These are phyloP conservation scores for Thripadectes ignobilis DNA, from an alignment of 2,797 vertebrate species.

Conservation along the genomic window DNA sequence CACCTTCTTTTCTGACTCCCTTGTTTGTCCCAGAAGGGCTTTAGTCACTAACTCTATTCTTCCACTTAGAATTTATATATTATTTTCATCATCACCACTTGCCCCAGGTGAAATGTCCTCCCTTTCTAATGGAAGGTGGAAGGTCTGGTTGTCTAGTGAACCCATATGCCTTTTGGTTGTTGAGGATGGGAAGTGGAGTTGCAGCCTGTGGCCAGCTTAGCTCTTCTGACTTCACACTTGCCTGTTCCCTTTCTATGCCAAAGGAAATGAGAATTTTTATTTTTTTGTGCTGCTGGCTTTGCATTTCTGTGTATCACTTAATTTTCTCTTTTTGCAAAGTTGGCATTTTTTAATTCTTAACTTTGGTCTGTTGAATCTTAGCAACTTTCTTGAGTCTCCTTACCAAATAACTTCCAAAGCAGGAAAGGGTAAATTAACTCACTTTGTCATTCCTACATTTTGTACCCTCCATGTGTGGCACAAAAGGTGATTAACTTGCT, in stretches of 20 bases:
- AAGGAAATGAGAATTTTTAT: background rate
- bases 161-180: background rate
- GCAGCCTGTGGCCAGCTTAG: background rate
- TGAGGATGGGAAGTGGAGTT: background rate
- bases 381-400: background rate
- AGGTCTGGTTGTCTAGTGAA: background rate
- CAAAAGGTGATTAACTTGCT: background rate
- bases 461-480: fast-evolving
- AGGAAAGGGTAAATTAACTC: background rate
- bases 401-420: background rate
- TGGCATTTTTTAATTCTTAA: background rate
- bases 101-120: background rate
- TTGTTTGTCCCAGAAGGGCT: background rate
- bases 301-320: background rate
- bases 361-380: background rate
- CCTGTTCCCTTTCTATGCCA: background rate
- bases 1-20: background rate
- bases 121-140: background rate
- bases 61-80: background rate
- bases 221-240: background rate
- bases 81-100: background rate
- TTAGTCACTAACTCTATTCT: background rate
- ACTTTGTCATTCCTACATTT: background rate
- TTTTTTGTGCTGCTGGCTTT: background rate
- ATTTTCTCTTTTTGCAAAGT: background rate